phyloP scores from a whole-genome alignment of 2,797 vertebrate species.

The Hydrocynus forskahlii region DNA sequence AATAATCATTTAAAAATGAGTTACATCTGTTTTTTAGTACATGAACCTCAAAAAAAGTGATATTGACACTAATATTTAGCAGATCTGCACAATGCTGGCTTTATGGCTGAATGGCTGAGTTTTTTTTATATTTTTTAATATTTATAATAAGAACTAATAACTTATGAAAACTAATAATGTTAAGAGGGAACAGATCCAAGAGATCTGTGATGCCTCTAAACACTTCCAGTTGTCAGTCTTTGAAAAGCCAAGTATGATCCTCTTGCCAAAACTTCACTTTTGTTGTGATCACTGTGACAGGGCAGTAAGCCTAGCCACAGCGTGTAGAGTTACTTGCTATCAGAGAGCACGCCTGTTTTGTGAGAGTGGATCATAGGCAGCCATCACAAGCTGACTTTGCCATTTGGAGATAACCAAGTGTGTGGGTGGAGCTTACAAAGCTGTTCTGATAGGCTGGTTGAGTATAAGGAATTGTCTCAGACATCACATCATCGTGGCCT shows the following conservation, averaged over 20 bases:
- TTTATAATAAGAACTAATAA: too few relatives aligned
- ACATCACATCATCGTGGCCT: constrained; percentile 48
- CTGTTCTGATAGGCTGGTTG: constrained; percentile 51
- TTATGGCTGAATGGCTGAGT: too few relatives aligned
- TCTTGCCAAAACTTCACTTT: background rate
- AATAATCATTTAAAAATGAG: too few relatives aligned
- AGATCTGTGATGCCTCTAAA: constrained; percentile 2
- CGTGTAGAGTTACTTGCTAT: background rate
- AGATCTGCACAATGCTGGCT: too few relatives aligned
- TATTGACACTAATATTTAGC: too few relatives aligned
- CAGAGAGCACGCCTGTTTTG: constrained; percentile 13
- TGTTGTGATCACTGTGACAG: background rate
- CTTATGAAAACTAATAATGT: background rate
- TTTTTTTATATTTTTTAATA: too few relatives aligned
- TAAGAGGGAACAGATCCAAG: background rate
- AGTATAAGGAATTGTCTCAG: constrained; percentile 48
- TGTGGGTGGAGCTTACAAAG: constrained; percentile 55
- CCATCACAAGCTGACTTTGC: constrained; percentile 52
- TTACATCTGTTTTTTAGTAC: too few relatives aligned
- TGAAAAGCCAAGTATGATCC: background rate
- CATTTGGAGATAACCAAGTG: constrained; percentile 52
- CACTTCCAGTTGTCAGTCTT: constrained; percentile 2
- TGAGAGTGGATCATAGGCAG: constrained; percentile 43
- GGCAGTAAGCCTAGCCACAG: background rate
- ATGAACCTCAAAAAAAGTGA: too few relatives aligned